These are phyloP conservation scores for Euborellia annulipes DNA, from an alignment of 1,140 invertebrate genomes.

Conservation along the genomic window DNA sequence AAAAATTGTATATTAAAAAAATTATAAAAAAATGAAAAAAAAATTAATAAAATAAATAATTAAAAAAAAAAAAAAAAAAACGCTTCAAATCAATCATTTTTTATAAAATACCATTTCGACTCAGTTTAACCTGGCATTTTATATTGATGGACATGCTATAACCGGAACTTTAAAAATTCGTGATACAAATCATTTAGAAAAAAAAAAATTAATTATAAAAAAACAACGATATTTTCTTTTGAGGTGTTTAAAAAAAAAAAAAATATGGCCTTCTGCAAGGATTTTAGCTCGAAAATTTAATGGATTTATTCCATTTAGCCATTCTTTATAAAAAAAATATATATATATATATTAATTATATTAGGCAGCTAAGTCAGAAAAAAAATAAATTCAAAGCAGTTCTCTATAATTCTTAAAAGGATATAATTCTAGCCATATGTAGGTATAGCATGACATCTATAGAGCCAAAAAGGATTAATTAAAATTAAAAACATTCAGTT, in stretches of 20 bases:
- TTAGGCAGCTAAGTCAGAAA: conserved; percentile 8
- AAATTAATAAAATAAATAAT: background rate
- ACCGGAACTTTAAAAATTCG: conserved; percentile 3
- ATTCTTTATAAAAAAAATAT: conserved; percentile 2
- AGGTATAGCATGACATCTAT: conserved; percentile 6
- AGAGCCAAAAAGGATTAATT: conserved; percentile 4
- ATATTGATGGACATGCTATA: conserved; percentile 9
- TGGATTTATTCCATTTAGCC: conserved; percentile 5
- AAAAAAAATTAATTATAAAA: conserved; percentile 4
- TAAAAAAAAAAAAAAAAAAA: background rate
- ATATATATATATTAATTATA: too few species aligned
- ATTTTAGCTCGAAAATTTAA: conserved; percentile 1
- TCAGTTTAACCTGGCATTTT: background rate
- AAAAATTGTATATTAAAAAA: background rate
- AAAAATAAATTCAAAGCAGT: conserved; percentile 1
- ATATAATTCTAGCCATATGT: conserved; percentile 6
- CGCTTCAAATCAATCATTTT: conserved; percentile 1
- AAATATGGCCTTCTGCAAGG: background rate
- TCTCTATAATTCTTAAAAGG: conserved; percentile 1
- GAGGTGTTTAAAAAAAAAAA: conserved; percentile 5
- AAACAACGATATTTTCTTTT: conserved; percentile 9
- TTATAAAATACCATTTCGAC: conserved; percentile 4
- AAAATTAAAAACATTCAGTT: conserved; percentile 3
- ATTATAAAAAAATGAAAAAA: background rate
- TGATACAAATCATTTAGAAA: background rate